Evolutionary conservation across 2,797 vertebrate genomes (phyloP), one percentile per base, ranked within the genome.

Genomic region (Mico argentatus): DNA sequence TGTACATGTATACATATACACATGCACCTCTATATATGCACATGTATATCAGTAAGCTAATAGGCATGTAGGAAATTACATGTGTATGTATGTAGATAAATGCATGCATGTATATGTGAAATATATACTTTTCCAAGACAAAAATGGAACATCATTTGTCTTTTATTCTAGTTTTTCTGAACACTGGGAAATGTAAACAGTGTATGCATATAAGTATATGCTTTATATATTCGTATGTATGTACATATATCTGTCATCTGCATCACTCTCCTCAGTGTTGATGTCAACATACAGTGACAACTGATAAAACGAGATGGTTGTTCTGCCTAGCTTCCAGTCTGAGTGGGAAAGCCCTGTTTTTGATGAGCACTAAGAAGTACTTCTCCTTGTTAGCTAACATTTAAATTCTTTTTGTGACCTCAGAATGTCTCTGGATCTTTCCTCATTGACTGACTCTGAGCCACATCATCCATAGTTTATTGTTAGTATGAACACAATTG

Each of bases 401-500:
- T 73, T n/a, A 67, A 13, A 3, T 52, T 83, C 50, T 24, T 11
- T 57, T 20, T 57, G 24, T 73, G 41, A 24, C 52, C 64, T 80
- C 2, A 46, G 22, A 55, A 19, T n/a, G n/a, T 36, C 24, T 67
- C 70, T 30, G 48, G 75, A 26, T 48, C 44, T 83, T 39, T 61
- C 17, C 4, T 70, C 59, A 46, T 24, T 73, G 41, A 39, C 36
- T 0, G 20, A 39, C 75, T 0, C 7, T 19, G 73, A 11, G 20
- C 46, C 0, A 0, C 24, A 2, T n/a, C 1, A 0, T 44, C 10
- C 0, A 0, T 24, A 7, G 50, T 77, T 76, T 17, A 15, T 22
- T 46, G 26, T 44, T 6, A 13, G 7, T 3, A 14, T 13, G 57
- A 4, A 26, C 3, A 0, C 52, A 0, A 0, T 2, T 7, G 10